A percentile compares a stretch with the other conserved stretches of the same genome.
These are phyloP conservation scores for Morpho helenor DNA, from an alignment of 2,888 invertebrate genomes.

Conservation along the genomic window DNA sequence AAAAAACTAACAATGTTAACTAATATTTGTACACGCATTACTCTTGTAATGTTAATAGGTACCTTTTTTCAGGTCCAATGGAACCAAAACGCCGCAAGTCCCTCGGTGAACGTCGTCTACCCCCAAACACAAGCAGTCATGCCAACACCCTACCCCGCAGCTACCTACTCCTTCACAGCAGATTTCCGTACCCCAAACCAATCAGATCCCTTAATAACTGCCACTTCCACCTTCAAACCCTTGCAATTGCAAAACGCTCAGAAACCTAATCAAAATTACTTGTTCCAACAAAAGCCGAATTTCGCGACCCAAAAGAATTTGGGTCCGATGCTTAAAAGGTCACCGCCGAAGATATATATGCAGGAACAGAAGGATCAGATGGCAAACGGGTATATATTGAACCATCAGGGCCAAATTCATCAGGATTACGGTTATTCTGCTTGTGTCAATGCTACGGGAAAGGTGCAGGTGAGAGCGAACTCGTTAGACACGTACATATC, in stretches of 20 bases:
- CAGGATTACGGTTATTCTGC: slow-evolving; percentile 63
- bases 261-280: slow-evolving; percentile 58
- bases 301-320: slow-evolving; percentile 48
- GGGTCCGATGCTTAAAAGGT: slow-evolving; percentile 57
- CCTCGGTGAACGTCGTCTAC: slow-evolving; percentile 82
- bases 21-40: too few species aligned
- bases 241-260: slow-evolving; percentile 67
- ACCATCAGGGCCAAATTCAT: slow-evolving; percentile 63
- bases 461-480: slow-evolving; percentile 51
- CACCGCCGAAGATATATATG: slow-evolving; percentile 58
- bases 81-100: slow-evolving; percentile 82
- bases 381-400: slow-evolving; percentile 54
- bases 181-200: slow-evolving; percentile 85
- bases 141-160: slow-evolving; percentile 83
- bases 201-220: slow-evolving; percentile 76
- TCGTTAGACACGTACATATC: too few species aligned
- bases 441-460: slow-evolving; percentile 57
- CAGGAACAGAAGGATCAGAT: slow-evolving; percentile 61
- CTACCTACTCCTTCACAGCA: slow-evolving; percentile 91
- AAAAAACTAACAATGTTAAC: too few species aligned
- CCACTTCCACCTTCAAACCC: slow-evolving; percentile 78
- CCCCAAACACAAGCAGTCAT: slow-evolving; percentile 81
- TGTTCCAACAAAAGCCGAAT: slow-evolving; percentile 68
- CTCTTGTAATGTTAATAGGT: too few species aligned
- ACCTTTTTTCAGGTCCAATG: slow-evolving; percentile 82